These are phyloP conservation scores for Ganaspis sp. DNA, from an alignment of 1,140 invertebrate species.

Conservation along the genomic window DNA sequence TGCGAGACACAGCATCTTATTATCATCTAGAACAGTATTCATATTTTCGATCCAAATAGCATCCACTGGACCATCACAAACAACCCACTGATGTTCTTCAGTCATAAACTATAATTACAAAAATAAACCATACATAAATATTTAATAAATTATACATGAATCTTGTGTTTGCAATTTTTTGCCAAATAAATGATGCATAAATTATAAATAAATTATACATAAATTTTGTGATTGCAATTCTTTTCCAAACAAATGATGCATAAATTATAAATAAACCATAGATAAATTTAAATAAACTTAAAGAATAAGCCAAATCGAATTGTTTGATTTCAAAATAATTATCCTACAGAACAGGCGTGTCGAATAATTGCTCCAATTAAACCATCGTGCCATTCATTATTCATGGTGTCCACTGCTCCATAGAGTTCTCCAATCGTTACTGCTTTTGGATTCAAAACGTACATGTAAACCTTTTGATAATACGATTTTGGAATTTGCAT, in stretches of 20 bases:
- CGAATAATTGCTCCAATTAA: conserved; percentile 85
- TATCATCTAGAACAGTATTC: conserved; percentile 95
- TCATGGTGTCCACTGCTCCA: conserved; percentile 89
- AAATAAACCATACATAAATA: too few relatives aligned
- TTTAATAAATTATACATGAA: too few relatives aligned
- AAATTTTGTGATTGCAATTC: too few relatives aligned
- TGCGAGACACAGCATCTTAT: conserved; percentile 93
- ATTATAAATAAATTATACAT: too few relatives aligned
- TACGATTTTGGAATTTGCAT: conserved; percentile 77
- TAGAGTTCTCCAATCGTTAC: conserved; percentile 92
- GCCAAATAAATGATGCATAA: too few relatives aligned
- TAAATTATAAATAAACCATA: neutral
- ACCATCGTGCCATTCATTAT: conserved; percentile 93
- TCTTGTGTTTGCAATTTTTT: too few relatives aligned
- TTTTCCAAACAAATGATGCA: conserved; percentile 36
- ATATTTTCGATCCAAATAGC: conserved; percentile 97
- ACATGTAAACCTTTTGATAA: conserved; percentile 81
- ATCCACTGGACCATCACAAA: conserved; percentile 94
- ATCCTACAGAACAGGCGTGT: conserved; percentile 80
- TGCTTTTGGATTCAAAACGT: conserved; percentile 91
- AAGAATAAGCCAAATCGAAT: neutral
- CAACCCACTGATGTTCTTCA: conserved; percentile 87
- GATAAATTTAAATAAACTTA: neutral
- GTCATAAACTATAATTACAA: conserved; percentile 75
- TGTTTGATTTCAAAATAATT: conserved; percentile 27